Evolutionary conservation across 2,113 vertebrate species (phyloP).

Genomic region (Scytalopus superciliaris): DNA sequence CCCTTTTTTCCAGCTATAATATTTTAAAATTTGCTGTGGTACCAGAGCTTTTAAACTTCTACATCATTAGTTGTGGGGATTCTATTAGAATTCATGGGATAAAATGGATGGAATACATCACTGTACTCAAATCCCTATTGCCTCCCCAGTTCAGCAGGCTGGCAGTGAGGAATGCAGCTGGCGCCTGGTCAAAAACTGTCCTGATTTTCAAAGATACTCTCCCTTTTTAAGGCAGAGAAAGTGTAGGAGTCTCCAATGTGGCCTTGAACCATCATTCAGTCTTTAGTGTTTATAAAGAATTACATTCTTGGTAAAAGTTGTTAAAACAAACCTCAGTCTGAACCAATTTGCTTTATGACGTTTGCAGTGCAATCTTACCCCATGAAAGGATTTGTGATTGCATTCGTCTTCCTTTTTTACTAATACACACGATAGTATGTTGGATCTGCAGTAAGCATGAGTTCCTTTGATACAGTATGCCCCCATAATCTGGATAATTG

Average conservation of each 20-base stretch:
- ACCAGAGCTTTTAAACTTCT: not conserved
- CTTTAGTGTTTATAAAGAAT: not conserved
- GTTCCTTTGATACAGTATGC: not conserved
- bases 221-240: not conserved
- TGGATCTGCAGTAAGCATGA: not conserved
- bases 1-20: not conserved
- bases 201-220: not conserved
- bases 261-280: not conserved
- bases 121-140: not conserved
- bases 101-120: not conserved
- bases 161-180: not conserved
- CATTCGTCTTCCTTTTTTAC: not conserved
- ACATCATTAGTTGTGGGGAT: not conserved
- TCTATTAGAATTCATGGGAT: not conserved
- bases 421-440: not conserved
- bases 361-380: not conserved
- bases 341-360: not conserved
- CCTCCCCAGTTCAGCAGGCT: not conserved
- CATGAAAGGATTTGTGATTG: not conserved
- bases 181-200: not conserved
- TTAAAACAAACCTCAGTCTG: not conserved
- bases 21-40: not conserved
- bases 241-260: not conserved
- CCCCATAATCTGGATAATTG: not conserved
- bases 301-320: not conserved